Percentiles rank a stretch among this genome's conserved stretches.
Conservation (phyloP, 2,113 vertebrate genomes). For the Malurus elegans region DNA sequence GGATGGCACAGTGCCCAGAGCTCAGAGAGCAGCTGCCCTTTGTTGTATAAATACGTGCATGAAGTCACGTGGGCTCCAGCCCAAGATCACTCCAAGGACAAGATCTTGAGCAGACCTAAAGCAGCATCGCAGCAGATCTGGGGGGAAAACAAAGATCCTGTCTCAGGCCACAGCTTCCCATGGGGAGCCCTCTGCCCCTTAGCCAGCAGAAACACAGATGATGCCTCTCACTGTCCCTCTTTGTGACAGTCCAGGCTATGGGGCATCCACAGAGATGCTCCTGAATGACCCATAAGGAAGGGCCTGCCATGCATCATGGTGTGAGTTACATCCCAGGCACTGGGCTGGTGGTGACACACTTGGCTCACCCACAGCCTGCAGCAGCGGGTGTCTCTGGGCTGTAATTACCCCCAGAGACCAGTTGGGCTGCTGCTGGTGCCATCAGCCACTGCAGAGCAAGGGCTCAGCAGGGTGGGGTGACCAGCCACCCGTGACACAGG, state of each 20-base stretch:
- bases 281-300: not conserved
- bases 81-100: not conserved
- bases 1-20: not conserved
- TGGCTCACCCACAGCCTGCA: not conserved
- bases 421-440: not conserved
- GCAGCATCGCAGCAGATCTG: not conserved
- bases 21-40: not conserved
- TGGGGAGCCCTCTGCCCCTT: not conserved
- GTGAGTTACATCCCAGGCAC: not conserved
- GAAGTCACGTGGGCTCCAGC: not conserved
- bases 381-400: not conserved
- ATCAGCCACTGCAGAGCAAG: not conserved
- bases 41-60: not conserved
- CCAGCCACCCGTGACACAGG: not conserved
- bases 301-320: rapidly evolving
- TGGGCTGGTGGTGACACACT: not conserved
- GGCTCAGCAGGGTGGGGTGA: not conserved
- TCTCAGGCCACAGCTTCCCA: not conserved
- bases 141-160: not conserved
- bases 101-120: not conserved
- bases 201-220: not conserved
- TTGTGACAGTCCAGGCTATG: not conserved
- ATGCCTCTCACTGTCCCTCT: not conserved
- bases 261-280: not conserved
- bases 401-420: not conserved